Base-by-base conservation (phyloP, 2,888 invertebrate genomes). In the Cancer borealis region DNA sequence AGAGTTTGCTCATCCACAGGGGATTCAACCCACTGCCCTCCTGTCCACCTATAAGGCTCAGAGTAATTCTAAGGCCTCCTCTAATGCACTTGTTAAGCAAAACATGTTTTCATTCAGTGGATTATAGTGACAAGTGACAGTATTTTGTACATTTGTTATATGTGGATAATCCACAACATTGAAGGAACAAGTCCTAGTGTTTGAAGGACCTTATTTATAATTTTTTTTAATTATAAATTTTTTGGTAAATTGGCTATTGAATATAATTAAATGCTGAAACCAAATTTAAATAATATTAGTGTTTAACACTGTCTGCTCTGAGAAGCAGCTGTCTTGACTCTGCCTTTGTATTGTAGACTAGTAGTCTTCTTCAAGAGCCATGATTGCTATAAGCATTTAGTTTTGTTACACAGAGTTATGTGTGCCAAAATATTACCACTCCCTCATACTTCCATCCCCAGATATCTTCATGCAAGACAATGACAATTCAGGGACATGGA, bases 21-120 rank as follows among this genome's bases (percentile, higher is more conserved):
- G 91, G 91, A 46, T 45, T 46, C 91, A 79, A 73, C 73, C 91
- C 91, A 91, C 91, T 91, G 73, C 91, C 91, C 91, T 91, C 91
- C 91, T 47, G 91, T 60, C 91, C 47, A 79, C 73, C 90, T 90
- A 60, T 49, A 39, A 54, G 46, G 90, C n/a, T 54, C 26, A 39
- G 60, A 91, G 66, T 26, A 46, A 91, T 47, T 47, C 47, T 47
- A n/a, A 46, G 79, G 91, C 91, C 79, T 79, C 60, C 73, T 26
- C 91, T 79, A 45, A 91, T 91, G 91, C 91, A 79, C n/a, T 91
- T 91, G 73, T 91, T 91, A 91, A 88, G 46, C 91, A 39, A 91
- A 66, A 46, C 46, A 47, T 54, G 26, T 91, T 26, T 26, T 73
- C 17, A 79, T 45, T 30, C 26, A 49, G 39, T 89, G 54, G 21